phyloP scores from a whole-genome alignment of 2,888 invertebrate species.

The Tortricodes alternella region DNA sequence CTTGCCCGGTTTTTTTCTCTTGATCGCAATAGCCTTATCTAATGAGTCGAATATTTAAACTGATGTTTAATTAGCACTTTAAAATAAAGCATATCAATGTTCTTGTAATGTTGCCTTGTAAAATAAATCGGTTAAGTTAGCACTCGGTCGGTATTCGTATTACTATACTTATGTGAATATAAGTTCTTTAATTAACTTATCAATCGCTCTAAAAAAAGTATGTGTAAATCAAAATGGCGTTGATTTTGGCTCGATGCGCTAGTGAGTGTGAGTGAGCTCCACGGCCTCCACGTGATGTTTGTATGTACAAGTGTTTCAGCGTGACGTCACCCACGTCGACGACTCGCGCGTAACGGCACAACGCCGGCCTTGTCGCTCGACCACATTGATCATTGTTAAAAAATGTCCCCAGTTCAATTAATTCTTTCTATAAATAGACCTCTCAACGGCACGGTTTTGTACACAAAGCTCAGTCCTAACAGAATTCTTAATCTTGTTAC shows the following conservation, averaged over 20 bases:
- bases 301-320: conserved; percentile 54
- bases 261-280: neutral
- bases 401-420: conserved; percentile 8
- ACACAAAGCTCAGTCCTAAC: neutral
- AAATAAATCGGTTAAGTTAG: too few species aligned
- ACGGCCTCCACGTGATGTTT: too few species aligned
- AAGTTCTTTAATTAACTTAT: too few species aligned
- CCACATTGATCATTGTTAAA: conserved; percentile 20
- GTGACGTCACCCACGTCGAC: conserved; percentile 50
- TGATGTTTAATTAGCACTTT: conserved; percentile 1
- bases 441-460: neutral
- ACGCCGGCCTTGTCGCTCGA: conserved; percentile 31
- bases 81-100: neutral
- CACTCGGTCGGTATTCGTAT: too few species aligned
- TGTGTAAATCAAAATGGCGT: neutral
- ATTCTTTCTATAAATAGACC: conserved; percentile 1
- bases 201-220: too few species aligned
- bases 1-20: too few species aligned
- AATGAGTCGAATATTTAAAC: conserved; percentile 6
- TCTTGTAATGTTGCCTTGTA: too few species aligned
- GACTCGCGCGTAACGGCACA: conserved; percentile 50
- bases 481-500: neutral
- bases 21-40: conserved; percentile 38
- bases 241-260: neutral
- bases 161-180: too few species aligned